phyloP scores from a whole-genome alignment of 1,140 invertebrate genomes.

The Cydia strobilella region DNA sequence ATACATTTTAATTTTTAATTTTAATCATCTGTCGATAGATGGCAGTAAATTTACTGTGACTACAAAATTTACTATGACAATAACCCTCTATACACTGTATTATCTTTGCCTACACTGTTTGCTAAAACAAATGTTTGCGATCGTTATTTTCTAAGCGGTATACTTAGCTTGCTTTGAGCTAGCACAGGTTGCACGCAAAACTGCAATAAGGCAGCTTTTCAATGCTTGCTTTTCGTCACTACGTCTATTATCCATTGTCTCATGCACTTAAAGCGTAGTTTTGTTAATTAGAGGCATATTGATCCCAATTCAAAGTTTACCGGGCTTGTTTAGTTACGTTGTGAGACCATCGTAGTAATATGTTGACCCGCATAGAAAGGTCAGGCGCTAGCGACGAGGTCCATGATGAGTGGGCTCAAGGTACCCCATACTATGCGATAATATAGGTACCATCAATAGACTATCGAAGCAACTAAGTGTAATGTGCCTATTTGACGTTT shows the following conservation, averaged over 20 bases:
- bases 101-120: neutral
- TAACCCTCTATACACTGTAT: too few species aligned
- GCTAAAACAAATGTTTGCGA: neutral
- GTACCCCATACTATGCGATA: conserved; percentile 39
- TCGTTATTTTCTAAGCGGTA: neutral
- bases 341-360: conserved; percentile 47
- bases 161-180: conserved; percentile 1
- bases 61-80: too few species aligned
- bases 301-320: conserved; percentile 12
- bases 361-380: conserved; percentile 54
- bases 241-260: conserved; percentile 26
- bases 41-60: too few species aligned
- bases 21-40: too few species aligned
- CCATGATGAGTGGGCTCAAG: conserved; percentile 43
- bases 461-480: conserved; percentile 23
- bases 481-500: conserved; percentile 25
- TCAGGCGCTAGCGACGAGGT: conserved; percentile 48
- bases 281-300: conserved; percentile 21
- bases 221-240: conserved; percentile 27
- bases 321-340: conserved; percentile 34
- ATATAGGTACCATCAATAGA: conserved; percentile 42
- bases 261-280: conserved; percentile 20
- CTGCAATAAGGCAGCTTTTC: conserved; percentile 13
- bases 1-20: too few species aligned
- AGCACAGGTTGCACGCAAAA: conserved; percentile 23